phyloP scores from a whole-genome alignment of 2,113 vertebrate species.

The Alosa alosa region DNA sequence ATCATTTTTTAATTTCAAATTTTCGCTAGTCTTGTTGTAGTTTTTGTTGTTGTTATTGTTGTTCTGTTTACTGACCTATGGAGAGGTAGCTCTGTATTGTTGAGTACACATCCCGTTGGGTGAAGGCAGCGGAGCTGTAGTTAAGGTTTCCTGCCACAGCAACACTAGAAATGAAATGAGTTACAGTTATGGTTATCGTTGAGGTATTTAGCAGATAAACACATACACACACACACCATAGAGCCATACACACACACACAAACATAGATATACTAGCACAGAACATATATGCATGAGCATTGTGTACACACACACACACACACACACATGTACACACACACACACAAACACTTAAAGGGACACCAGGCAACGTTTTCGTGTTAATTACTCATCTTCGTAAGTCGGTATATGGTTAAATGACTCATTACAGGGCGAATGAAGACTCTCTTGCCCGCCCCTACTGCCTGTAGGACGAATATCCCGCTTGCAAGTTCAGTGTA shows the following conservation, averaged over 20 bases:
- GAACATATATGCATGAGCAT: neutral
- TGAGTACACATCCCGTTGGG: slow-evolving; percentile 53
- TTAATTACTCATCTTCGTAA: no score
- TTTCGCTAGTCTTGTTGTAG: neutral
- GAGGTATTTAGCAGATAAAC: neutral
- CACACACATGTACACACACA: neutral
- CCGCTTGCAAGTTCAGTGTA: no score
- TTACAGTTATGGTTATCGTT: neutral
- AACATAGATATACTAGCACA: neutral
- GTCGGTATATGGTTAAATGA: no score
- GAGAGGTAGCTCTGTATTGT: slow-evolving; percentile 63
- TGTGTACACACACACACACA: neutral
- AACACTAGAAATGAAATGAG: slow-evolving; percentile 55
- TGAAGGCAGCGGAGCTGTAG: slow-evolving; percentile 56
- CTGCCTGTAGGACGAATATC: no score
- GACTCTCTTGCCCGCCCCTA: no score
- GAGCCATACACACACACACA: neutral
- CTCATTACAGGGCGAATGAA: no score
- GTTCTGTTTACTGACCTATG: slow-evolving; percentile 51
- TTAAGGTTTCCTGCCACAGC: slow-evolving; percentile 52
- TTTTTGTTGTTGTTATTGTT: neutral
- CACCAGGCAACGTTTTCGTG: neutral
- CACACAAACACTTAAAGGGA: neutral
- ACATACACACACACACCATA: neutral
- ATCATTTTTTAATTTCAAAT: no score